Evolutionary conservation across 2,888 invertebrate species (phyloP), one percentile per base, ranked within the genome.

Genomic region (Lucinisca nassula): DNA sequence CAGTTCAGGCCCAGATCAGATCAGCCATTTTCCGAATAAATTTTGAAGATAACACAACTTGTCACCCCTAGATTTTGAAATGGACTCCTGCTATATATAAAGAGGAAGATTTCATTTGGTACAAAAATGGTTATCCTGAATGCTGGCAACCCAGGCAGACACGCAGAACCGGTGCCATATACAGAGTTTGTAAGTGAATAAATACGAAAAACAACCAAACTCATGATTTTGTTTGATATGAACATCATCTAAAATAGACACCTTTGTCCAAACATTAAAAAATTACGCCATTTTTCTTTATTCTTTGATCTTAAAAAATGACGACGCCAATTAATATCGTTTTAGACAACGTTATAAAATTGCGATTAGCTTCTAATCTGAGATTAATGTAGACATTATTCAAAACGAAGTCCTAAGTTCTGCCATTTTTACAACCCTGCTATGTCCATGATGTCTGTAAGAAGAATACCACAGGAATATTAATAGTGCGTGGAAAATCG

Each of bases 311-410:
- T 75, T 74, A 83, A 79, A 86, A 75, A 40, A n/a, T 49, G 80
- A 83, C 83, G 74, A 79, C 79, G 83, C 70, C 82, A 32, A 38
- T 76, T 67, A 35, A 38, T 77, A 55, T 49, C 24, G 49, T 78
- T 78, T 61, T 67, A 73, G 55, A 49, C 55, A 67, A 30, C 35
- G 32, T 67, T 40, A 8, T 81, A 49, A 35, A 37, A 76, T 40
- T 49, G 35, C 35, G 77, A 72, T 37, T 76, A 27, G 35, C n/a
- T 24, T 37, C 55, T 80, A 80, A 87, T 87, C 70, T 45, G 49
- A 73, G 61, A 81, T 84, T 81, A 83, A 87, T 87, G 77, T 67
- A 35, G 83, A 67, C 82, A 78, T 74, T 79, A 80, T 73, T 70
- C 27, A 74, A 32, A 32, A 38, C 40, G 38, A 80, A 81, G 40